Evolutionary conservation across 2,888 invertebrate species (phyloP), one percentile per base, ranked within the genome.

Genomic region (Spodoptera exigua): DNA sequence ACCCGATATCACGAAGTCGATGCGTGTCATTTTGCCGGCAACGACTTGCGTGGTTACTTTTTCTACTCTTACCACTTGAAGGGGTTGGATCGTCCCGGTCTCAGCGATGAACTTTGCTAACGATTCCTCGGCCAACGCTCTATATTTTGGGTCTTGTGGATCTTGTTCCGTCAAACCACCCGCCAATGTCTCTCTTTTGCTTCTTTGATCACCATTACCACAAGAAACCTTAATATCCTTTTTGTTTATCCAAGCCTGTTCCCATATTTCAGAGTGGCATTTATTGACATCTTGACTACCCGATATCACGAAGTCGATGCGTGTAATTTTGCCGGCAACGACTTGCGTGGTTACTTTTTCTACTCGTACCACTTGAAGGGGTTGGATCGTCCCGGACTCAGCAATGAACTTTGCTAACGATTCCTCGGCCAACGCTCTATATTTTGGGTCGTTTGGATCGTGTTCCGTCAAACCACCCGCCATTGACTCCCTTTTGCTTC

Each of bases 11-110:
- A 16, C 13, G 16, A 67, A 48, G 39, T 75, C 60, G 3, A 85
- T 67, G 11, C 3, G 27, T 4, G 80, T 84, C 5, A 58, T 1
- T 0, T 18, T 2, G 1, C 83, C 85, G 3, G 79, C 13, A 10
- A 81, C 82, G 0, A 76, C 70, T 58, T 83, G 84, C 0, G 72
- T 79, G 0, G 59, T 57, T 2, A 79, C 84, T 35, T 59, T 70
- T 17, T 59, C 47, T 7, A 84, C 51, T 0, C 3, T 3, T 0
- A 55, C 4, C 10, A 81, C 49, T 55, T 44, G n/a, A 18, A 74
- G 68, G 2, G 57, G 41, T 9, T 61, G 44, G 0, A 49, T 34
- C 1, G 18, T 63, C 0, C 59, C 72, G 12, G 34, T 40, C 2
- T 54, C 49, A 35, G 46, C 12, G 0, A 64, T 32, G 49, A 76